Percentiles rank a stretch among this genome's conserved stretches.
Evolutionary conservation across 2,797 vertebrate species (phyloP).

Genomic region (Morus bassanus): DNA sequence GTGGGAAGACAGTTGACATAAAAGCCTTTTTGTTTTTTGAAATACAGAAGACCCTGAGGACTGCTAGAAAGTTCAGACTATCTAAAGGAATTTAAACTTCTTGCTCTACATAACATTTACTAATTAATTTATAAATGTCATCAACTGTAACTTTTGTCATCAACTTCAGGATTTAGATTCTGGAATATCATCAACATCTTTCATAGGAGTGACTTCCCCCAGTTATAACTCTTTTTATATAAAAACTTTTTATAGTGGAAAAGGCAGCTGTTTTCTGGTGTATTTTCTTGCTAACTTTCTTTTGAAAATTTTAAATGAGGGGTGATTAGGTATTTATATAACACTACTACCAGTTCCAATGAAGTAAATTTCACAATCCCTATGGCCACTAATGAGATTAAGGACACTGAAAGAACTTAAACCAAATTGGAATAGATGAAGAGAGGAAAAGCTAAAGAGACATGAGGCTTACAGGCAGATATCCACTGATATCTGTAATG

Average conservation of each 20-base stretch:
- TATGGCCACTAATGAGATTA: background rate
- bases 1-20: background rate
- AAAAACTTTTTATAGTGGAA: background rate
- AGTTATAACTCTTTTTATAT: background rate
- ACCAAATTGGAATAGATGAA: background rate
- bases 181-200: background rate
- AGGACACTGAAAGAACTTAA: background rate
- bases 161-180: background rate
- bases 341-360: background rate
- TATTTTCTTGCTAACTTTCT: background rate
- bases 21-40: background rate
- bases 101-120: background rate
- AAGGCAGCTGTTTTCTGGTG: background rate
- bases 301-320: background rate
- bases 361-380: background rate
- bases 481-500: background rate
- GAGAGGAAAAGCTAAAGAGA: background rate
- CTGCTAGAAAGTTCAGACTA: background rate
- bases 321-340: background rate
- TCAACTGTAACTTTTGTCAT: background rate
- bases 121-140: slow-evolving; percentile 19
- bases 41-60: background rate
- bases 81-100: background rate
- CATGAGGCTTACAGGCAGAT: background rate
- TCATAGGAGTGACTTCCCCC: background rate